These are phyloP conservation scores for Labroides dimidiatus DNA, from an alignment of 2,797 vertebrate species.

Conservation along the genomic window DNA sequence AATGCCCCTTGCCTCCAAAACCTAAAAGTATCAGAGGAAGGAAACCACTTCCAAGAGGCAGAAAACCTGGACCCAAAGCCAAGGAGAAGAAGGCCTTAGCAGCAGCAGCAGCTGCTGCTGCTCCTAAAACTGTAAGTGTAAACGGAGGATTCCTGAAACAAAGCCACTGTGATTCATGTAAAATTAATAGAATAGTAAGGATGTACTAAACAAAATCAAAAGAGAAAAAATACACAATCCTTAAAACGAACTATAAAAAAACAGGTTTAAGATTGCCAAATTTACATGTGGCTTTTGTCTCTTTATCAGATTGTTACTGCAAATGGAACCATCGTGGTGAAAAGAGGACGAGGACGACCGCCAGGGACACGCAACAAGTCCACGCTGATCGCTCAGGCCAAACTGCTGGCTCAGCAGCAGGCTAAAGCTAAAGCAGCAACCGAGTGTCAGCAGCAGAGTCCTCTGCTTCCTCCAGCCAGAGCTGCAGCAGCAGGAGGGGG, in stretches of 20 bases:
- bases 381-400: conserved; percentile 74
- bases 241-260: neutral
- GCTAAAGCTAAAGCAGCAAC: conserved; percentile 31
- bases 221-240: neutral
- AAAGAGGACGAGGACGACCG: conserved; percentile 80
- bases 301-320: conserved; percentile 46
- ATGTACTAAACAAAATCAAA: no score
- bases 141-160: neutral
- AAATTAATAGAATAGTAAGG: no score
- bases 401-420: conserved; percentile 70
- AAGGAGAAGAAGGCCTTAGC: conserved; percentile 63
- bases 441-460: conserved; percentile 5
- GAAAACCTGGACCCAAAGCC: conserved; percentile 65
- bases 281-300: neutral
- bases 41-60: conserved; percentile 66
- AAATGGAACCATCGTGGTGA: conserved; percentile 66
- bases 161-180: neutral
- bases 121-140: conserved; percentile 36
- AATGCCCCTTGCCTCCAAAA: conserved; percentile 45
- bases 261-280: neutral
- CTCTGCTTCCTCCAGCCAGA: conserved; percentile 30
- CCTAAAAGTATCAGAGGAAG: conserved; percentile 69
- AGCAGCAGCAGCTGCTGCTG: neutral
- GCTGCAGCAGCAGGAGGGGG: conserved; percentile 1
- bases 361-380: conserved; percentile 82